phyloP scores from a whole-genome alignment of 2,797 vertebrate genomes.

The Jordanella pulchra region DNA sequence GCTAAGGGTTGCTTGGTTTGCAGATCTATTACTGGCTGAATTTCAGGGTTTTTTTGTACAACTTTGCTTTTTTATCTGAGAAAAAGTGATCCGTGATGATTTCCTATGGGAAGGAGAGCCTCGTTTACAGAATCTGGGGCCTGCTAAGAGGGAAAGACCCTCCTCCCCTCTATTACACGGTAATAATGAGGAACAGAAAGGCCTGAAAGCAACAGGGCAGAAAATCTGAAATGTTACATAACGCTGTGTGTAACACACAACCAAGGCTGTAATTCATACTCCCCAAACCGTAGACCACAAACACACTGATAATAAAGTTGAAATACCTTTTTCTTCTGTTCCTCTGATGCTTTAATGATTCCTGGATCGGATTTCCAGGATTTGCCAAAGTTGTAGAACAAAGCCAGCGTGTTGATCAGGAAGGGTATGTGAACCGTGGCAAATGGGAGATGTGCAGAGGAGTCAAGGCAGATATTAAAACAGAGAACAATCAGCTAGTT shows the following conservation, averaged over 20 bases:
- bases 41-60: not conserved
- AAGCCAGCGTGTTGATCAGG: conserved; percentile 91
- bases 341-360: conserved; percentile 98
- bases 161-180: conserved; percentile 1
- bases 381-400: conserved; percentile 99
- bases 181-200: conserved; percentile 45
- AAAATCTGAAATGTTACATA: not conserved
- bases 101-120: not conserved
- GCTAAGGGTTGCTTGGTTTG: no score
- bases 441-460: conserved; percentile 89
- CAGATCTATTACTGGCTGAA: no score
- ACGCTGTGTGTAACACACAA: not conserved
- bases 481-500: not conserved
- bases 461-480: conserved; percentile 82
- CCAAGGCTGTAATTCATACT: not conserved
- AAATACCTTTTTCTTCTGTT: conserved; percentile 98
- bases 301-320: not conserved
- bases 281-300: not conserved
- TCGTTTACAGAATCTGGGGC: not conserved
- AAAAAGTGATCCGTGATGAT: not conserved
- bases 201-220: not conserved
- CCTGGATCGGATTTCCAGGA: conserved; percentile 99
- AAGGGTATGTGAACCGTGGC: conserved; percentile 95
- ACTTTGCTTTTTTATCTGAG: not conserved
- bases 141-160: not conserved